Conservation (phyloP, 2,797 vertebrate genomes). For the Etheostoma nigrum region DNA sequence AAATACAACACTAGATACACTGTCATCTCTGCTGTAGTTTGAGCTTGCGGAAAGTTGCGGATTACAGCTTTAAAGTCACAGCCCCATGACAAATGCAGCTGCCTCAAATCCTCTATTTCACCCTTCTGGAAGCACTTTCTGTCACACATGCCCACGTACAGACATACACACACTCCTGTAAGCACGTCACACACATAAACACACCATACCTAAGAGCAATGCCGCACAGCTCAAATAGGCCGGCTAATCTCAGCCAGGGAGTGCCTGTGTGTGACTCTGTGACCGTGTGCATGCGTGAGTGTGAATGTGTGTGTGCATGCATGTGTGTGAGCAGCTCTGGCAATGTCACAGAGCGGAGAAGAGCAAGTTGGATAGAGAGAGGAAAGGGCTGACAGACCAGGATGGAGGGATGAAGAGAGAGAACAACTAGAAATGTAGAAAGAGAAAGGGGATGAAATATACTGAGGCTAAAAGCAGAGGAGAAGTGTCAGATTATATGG, state of each 20-base stretch:
- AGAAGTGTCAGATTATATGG: slow-evolving; percentile 69
- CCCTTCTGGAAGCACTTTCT: slow-evolving; percentile 62
- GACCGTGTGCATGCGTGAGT: slow-evolving; percentile 29
- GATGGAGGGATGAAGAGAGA: slow-evolving; percentile 58
- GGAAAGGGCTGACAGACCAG: slow-evolving; percentile 51
- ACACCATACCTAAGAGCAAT: slow-evolving; percentile 67
- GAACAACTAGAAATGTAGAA: slow-evolving; percentile 50
- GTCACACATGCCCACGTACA: slow-evolving; percentile 45
- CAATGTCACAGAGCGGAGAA: slow-evolving; percentile 72
- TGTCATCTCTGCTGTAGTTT: slow-evolving; percentile 49
- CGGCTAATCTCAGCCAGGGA: slow-evolving; percentile 76
- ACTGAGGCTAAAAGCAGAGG: slow-evolving; percentile 66
- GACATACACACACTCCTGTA: slow-evolving; percentile 19
- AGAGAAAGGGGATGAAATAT: slow-evolving; percentile 56
- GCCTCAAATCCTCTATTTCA: slow-evolving; percentile 77
- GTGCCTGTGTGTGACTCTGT: slow-evolving; percentile 48
- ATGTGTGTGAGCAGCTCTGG: slow-evolving; percentile 56
- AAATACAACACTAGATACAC: slow-evolving; percentile 40
- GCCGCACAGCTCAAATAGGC: slow-evolving; percentile 75
- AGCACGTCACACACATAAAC: slow-evolving; percentile 32
- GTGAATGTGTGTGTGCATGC: slow-evolving; percentile 25
- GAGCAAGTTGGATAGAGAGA: slow-evolving; percentile 47
- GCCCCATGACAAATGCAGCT: slow-evolving; percentile 73
- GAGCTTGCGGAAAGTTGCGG: slow-evolving; percentile 64
- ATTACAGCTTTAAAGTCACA: slow-evolving; percentile 72